phyloP scores from a whole-genome alignment of 2,113 vertebrate genomes.

The Ceyx cyanopectus region DNA sequence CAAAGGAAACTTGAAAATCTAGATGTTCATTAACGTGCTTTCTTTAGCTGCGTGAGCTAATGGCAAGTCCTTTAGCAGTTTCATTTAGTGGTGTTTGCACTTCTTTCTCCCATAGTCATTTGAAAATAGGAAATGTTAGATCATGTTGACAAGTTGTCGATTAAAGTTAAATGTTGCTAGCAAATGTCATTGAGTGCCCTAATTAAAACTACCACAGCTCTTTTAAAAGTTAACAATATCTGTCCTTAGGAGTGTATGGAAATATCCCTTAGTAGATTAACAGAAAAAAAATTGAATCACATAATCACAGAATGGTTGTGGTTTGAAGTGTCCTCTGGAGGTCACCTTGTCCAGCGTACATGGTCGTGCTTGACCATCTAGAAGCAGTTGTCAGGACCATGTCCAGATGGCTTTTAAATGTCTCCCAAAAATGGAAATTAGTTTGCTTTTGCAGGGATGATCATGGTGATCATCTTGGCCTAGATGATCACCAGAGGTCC shows the following conservation, averaged over 20 bases:
- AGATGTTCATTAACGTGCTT: background rate
- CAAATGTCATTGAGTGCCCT: conserved; percentile 31
- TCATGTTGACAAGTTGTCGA: conserved; percentile 52
- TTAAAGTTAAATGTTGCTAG: conserved; percentile 67
- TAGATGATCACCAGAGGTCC: too few relatives aligned
- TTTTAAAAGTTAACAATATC: conserved; percentile 53
- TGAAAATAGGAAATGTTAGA: conserved; percentile 64
- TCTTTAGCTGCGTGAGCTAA: background rate
- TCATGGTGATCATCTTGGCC: too few relatives aligned
- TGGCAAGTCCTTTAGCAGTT: background rate
- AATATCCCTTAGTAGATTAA: background rate
- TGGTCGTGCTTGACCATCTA: background rate
- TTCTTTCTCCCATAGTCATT: conserved; percentile 36
- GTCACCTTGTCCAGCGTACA: background rate
- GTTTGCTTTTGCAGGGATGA: too few relatives aligned
- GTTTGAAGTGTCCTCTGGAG: background rate
- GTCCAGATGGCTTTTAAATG: background rate
- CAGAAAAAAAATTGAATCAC: background rate
- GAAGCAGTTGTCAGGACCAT: background rate
- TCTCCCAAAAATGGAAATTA: background rate
- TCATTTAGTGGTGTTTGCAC: conserved; percentile 27
- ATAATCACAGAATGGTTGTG: background rate
- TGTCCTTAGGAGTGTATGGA: conserved; percentile 36
- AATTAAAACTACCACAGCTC: conserved; percentile 67
- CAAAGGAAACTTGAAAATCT: too few relatives aligned